Base-by-base conservation (phyloP, 2,888 invertebrate species). In the Agonum fuliginosum region DNA sequence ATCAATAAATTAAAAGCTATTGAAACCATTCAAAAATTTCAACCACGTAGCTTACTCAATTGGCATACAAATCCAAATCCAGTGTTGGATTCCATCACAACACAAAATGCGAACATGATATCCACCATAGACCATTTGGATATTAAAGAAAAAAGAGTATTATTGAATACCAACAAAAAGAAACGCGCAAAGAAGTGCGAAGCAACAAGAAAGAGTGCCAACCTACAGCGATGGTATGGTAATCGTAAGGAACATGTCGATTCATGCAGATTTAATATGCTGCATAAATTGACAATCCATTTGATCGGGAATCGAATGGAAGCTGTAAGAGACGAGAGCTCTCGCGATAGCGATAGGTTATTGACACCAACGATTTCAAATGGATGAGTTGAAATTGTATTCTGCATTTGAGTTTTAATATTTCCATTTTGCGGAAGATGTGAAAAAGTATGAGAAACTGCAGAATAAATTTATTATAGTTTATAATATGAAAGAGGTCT, bases 241-340 rank as follows among this genome's bases (percentile, higher is more conserved):
- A 62, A 62, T 24, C 27, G 30, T 24, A 30, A 27, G 19, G 30
- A 62, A 62, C 62, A 27, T 62, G 62, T 62, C 62, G 62, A 62
- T 62, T 62, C 62, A 62, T 62, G 62, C 62, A 62, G 62, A 62
- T 62, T 62, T 62, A 62, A 62, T 62, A 62, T 62, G 34, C 27
- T 30, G 62, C 34, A 62, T 62, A 62, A 62, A 62, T 62, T 62
- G 62, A 62, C 62, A 27, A 62, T 30, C 62, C 62, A 30, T 54
- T 54, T 54, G 54, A 46, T 54, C 27, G 62, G 34, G 34, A 34
- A 62, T 4, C 54, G 54, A 19, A 54, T 48, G 62, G 62, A 62
- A 34, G 27, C 12, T 10, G 27, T 8, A 8, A 34, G 17, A 62
- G 12, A 5, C 34, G 34, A 24, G 54, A 24, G n/a, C 24, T 54